These are phyloP conservation scores for Oostethus manadensis DNA, from an alignment of 2,113 vertebrate genomes.

Conservation along the genomic window DNA sequence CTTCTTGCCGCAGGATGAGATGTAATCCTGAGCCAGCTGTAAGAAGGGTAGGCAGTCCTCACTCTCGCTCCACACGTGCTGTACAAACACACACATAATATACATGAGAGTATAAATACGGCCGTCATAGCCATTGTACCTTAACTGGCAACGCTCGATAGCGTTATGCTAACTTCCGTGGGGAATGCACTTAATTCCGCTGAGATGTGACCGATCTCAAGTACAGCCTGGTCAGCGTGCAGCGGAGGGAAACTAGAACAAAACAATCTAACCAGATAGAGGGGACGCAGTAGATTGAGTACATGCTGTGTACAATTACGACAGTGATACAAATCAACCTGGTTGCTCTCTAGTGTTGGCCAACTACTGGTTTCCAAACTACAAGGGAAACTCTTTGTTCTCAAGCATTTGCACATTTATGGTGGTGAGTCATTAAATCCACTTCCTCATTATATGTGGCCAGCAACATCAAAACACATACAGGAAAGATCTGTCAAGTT, in stretches of 20 bases:
- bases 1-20: conserved; percentile 98
- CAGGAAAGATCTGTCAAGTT: conserved; percentile 1
- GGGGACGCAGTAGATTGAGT: not conserved
- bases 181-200: no score
- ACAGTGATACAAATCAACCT: not conserved
- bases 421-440: not conserved
- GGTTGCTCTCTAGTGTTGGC: not conserved
- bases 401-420: not conserved
- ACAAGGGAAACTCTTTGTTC: not conserved
- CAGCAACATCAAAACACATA: not conserved
- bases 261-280: conserved; percentile 12
- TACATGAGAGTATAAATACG: no score
- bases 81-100: conserved; percentile 31
- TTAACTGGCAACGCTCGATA: no score
- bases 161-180: no score
- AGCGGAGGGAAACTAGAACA: conserved; percentile 13
- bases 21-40: conserved; percentile 96
- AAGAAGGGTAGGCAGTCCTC: conserved; percentile 97
- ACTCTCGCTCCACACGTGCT: conserved; percentile 99
- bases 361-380: not conserved
- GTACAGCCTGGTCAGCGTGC: conserved; percentile 10
- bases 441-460: conserved; percentile 15
- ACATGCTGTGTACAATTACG: not conserved
- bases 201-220: no score
- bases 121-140: no score